Evolutionary conservation across 2,113 vertebrate species (phyloP).

Genomic region (Heteronetta atricapilla): DNA sequence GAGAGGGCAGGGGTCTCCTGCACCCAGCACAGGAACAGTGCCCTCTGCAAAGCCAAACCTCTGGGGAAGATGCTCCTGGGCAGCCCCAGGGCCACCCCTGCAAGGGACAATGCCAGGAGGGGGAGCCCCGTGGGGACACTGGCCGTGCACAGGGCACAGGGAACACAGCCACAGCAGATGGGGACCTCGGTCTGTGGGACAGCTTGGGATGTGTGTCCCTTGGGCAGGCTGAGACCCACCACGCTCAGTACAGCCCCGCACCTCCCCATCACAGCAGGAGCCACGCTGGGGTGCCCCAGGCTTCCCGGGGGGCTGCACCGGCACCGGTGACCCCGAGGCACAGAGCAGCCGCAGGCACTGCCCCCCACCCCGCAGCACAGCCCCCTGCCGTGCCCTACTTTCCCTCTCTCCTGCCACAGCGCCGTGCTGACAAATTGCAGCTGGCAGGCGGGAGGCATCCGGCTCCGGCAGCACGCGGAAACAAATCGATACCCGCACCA

Average conservation of each 20-base stretch:
- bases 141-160: accelerated
- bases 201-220: neutral
- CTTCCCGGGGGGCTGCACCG: neutral
- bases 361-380: neutral
- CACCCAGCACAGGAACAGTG: neutral
- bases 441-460: slow-evolving; percentile 13
- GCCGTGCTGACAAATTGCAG: neutral
- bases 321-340: neutral
- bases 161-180: neutral
- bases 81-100: neutral
- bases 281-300: neutral
- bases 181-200: neutral
- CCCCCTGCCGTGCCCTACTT: neutral
- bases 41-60: neutral
- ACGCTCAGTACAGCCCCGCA: accelerated
- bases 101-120: too few species aligned
- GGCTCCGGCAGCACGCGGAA: neutral
- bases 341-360: neutral
- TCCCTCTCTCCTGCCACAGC: neutral
- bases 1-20: accelerated
- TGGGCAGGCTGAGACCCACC: neutral
- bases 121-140: accelerated
- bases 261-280: accelerated
- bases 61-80: neutral
- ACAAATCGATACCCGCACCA: neutral